A percentile compares a stretch with the other conserved stretches of the same genome.
phyloP scores from a whole-genome alignment of 53 echinoderm and acorn worm species.

The Mesocentrotus franciscanus region DNA sequence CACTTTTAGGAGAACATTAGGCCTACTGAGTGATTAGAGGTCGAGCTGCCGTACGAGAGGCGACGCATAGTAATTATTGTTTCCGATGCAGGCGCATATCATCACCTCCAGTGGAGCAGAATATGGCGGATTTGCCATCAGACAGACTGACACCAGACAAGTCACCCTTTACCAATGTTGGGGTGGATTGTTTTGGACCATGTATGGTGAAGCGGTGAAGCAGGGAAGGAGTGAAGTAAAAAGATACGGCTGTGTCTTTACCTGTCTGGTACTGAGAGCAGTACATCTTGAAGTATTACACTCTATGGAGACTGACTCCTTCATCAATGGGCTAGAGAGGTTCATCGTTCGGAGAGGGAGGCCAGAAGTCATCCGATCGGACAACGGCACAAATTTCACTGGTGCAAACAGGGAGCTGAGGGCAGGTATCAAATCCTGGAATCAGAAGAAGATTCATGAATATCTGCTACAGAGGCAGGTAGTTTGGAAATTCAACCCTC shows the following conservation, averaged over 20 bases:
- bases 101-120: not conserved
- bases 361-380: too few relatives aligned
- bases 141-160: slow-evolving; percentile 69
- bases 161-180: slow-evolving; percentile 64
- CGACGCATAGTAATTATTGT: not conserved
- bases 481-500: too few relatives aligned
- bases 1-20: slow-evolving; percentile 61
- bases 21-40: not conserved
- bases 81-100: not conserved
- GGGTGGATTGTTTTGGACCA: slow-evolving; percentile 73
- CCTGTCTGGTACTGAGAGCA: slow-evolving; percentile 63
- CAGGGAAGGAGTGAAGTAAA: slow-evolving; percentile 65
- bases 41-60: not conserved
- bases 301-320: too few relatives aligned
- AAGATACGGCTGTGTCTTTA: slow-evolving; percentile 70
- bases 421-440: too few relatives aligned
- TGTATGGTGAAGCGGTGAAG: slow-evolving; percentile 65
- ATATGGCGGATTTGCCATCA: slow-evolving; percentile 65
- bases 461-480: too few relatives aligned
- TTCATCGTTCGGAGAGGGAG: too few relatives aligned
- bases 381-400: too few relatives aligned
- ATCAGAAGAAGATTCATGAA: too few relatives aligned
- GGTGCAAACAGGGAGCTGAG: not conserved
- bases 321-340: too few relatives aligned
- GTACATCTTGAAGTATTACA: slow-evolving; percentile 66